Base-by-base conservation (phyloP, 2,888 invertebrate genomes). In the Blastobasis lacticolella region DNA sequence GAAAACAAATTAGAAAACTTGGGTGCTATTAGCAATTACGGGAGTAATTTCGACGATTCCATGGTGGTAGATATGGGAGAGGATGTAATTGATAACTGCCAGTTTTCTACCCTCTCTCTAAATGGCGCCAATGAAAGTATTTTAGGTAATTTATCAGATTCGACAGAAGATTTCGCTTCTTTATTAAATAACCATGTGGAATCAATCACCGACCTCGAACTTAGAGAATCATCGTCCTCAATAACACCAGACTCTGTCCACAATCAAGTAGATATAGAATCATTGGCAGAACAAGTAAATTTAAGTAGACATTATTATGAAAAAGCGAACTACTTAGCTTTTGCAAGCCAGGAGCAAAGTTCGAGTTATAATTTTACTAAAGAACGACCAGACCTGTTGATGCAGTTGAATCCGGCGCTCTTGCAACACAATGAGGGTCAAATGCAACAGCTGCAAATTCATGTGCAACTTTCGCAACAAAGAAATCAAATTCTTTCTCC, bases 41-140 rank as follows among this genome's bases (percentile, higher is more conserved):
- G 90, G 43, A 89, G 90, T 43, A 90, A 90, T 62, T 94, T 94
- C 65, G 94, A 93, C 61, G 94, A 94, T 63, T 92, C 94, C 5
- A 94, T 96, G 91, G 95, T 95, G 90, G 94, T 94, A 9, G 95
- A 95, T 69, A 92, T 95, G 88, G 93, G 93, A 40, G 93, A 93
- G 42, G 91, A 91, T 37, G 92, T 93, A 1, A 94, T 95, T 43
- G 95, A 95, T 78, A 94, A 94, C 38, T 86, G 94, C 48, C 95
- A 95, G 66, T 95, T 96, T 73, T 94, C 94, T 4, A 94, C 95
- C 0, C 76, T 96, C 50, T 94, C 95, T 49, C 94, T 96, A 71
- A 92, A 93, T 47, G 92, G 92, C 47, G 91, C 94, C 9, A 93
- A 94, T 41, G 95, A 95, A 78, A 92, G 94, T 64, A 86, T 95